A percentile compares a stretch with the other conserved stretches of the same genome.
Evolutionary conservation across 1,140 invertebrate genomes (phyloP).

Genomic region (Epicauta chinensis): DNA sequence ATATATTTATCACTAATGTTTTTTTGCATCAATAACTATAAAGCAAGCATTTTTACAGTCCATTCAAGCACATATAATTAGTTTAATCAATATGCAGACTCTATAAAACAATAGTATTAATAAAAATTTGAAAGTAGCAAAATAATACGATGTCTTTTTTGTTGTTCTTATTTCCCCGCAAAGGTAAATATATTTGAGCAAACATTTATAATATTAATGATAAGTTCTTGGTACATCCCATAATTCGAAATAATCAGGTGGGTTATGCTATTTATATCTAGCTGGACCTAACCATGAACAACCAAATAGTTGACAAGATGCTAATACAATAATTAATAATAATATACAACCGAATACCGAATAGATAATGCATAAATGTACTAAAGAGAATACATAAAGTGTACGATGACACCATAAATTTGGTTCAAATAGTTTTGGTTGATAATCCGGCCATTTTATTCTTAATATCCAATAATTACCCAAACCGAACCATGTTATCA

Average conservation of each 20-base stretch:
- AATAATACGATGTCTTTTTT: too few species aligned
- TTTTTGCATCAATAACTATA: too few species aligned
- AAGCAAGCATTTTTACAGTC: too few species aligned
- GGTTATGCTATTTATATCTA: conserved; percentile 53
- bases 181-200: too few species aligned
- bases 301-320: conserved; percentile 58
- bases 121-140: too few species aligned
- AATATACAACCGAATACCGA: conserved; percentile 51
- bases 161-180: too few species aligned
- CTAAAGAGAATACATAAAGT: conserved; percentile 70
- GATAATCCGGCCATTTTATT: conserved; percentile 67
- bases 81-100: too few species aligned
- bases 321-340: conserved; percentile 53
- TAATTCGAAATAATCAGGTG: conserved; percentile 43
- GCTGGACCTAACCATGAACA: conserved; percentile 58
- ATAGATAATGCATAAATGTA: conserved; percentile 65
- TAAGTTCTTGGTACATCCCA: conserved; percentile 40
- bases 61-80: too few species aligned
- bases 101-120: too few species aligned
- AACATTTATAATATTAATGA: conserved; percentile 13
- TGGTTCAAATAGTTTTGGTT: conserved; percentile 60
- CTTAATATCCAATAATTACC: conserved; percentile 77
- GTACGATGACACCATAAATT: conserved; percentile 71
- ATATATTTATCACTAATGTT: too few species aligned
- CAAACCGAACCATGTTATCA: conserved; percentile 66